Evolutionary conservation across 1,140 invertebrate genomes (phyloP).

Genomic region (Sinonovacula constricta): DNA sequence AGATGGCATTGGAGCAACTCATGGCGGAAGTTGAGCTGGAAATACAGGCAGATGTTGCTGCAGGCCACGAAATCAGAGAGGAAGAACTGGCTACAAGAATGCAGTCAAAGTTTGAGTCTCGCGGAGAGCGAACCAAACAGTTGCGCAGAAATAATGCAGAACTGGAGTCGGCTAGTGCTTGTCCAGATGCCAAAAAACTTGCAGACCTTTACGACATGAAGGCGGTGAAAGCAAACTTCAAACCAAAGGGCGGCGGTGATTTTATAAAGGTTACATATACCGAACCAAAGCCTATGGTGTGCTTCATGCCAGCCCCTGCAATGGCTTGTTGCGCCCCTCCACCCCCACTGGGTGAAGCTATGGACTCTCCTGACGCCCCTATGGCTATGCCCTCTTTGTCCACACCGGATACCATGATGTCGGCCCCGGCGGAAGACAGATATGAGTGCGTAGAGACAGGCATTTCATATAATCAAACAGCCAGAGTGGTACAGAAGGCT

Average conservation of each 20-base stretch:
- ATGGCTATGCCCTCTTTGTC: background rate
- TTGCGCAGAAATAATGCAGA: conserved; percentile 15
- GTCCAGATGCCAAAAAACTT: background rate
- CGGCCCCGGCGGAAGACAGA: background rate
- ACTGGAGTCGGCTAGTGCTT: background rate
- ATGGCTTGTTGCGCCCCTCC: background rate
- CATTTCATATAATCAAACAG: conserved; percentile 1
- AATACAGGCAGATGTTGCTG: conserved; percentile 55
- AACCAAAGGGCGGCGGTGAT: background rate
- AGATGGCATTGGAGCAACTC: conserved; percentile 67
- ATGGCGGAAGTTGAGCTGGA: conserved; percentile 69
- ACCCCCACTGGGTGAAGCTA: background rate
- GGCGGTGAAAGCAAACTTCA: background rate
- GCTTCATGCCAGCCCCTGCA: background rate
- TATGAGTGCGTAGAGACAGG: conserved; percentile 3
- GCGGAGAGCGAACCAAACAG: conserved; percentile 2
- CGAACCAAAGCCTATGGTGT: no score
- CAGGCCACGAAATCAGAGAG: conserved; percentile 49
- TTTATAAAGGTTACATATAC: background rate
- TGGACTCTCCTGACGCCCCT: no score
- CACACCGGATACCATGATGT: background rate
- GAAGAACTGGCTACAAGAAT: conserved; percentile 50
- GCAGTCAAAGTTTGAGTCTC: conserved; percentile 26
- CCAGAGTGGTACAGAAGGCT: conserved; percentile 17
- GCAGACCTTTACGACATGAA: conserved; percentile 2